These are phyloP conservation scores for Tenualosa thibaudeaui DNA, from an alignment of 2,797 vertebrate genomes.

Conservation along the genomic window DNA sequence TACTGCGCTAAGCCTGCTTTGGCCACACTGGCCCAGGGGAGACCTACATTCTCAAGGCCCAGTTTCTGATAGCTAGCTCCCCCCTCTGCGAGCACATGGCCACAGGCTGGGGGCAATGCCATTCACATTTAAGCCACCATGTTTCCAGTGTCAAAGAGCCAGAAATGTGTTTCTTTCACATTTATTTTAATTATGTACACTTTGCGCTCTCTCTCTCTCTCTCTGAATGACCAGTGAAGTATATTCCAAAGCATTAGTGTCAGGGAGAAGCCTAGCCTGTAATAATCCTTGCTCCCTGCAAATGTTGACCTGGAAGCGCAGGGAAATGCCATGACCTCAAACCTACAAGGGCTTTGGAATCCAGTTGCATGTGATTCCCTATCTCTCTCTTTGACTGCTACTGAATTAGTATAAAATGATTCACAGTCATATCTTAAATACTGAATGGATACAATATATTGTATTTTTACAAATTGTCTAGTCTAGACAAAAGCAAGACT, in stretches of 20 bases:
- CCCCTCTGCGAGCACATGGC: not conserved
- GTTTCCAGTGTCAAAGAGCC: not conserved
- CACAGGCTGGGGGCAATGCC: not conserved
- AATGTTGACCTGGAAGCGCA: slow-evolving; percentile 62
- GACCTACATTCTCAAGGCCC: slow-evolving; percentile 72
- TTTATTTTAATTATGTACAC: not conserved
- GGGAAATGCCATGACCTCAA: slow-evolving; percentile 54
- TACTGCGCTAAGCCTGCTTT: slow-evolving; percentile 78
- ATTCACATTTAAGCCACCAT: not conserved
- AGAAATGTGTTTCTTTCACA: not conserved
- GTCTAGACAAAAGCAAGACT: not conserved
- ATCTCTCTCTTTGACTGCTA: not conserved
- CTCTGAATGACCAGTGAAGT: slow-evolving; percentile 11
- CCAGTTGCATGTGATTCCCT: not conserved
- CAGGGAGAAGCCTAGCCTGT: slow-evolving; percentile 46
- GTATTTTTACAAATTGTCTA: not conserved
- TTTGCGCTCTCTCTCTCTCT: not conserved
- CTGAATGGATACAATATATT: not conserved
- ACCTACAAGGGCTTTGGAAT: slow-evolving; percentile 3
- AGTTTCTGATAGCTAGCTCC: slow-evolving; percentile 27
- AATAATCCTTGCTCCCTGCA: slow-evolving; percentile 64
- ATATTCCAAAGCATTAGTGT: slow-evolving; percentile 55
- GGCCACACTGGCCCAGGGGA: slow-evolving; percentile 47
- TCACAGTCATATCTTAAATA: not conserved
- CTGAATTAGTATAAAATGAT: not conserved